These are phyloP conservation scores for Numida meleagris DNA, from an alignment of 2,113 vertebrate species.

Conservation along the genomic window DNA sequence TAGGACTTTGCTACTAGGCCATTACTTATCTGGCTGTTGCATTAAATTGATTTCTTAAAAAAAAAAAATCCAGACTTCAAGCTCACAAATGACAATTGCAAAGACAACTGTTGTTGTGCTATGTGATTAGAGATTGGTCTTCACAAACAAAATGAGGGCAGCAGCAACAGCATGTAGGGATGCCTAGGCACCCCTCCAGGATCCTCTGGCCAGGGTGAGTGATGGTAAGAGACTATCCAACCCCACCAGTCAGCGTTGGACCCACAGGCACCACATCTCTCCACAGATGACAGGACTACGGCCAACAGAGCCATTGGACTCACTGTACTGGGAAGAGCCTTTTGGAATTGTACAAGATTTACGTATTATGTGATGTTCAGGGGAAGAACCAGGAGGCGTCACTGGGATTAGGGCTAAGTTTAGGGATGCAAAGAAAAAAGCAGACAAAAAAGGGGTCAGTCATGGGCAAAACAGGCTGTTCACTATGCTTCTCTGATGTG, in stretches of 20 bases:
- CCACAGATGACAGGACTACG: not conserved
- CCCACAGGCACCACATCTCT: not conserved
- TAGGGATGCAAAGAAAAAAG: not conserved
- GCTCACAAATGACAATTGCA: not conserved
- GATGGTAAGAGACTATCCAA: not conserved
- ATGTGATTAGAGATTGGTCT: not conserved
- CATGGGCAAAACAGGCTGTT: fast-evolving
- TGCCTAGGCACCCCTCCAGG: not conserved
- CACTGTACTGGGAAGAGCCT: not conserved
- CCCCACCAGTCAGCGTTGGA: not conserved
- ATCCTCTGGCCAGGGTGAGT: not conserved
- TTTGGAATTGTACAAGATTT: not conserved
- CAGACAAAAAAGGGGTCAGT: not conserved
- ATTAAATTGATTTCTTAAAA: not conserved
- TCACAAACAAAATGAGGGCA: not conserved
- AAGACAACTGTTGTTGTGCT: not conserved
- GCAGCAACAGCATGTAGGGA: not conserved
- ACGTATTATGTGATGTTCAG: not conserved
- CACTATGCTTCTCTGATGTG: fast-evolving
- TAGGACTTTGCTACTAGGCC: not conserved
- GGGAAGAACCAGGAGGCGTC: not conserved
- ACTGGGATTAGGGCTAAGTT: not conserved
- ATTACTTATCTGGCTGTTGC: not conserved
- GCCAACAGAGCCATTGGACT: not conserved
- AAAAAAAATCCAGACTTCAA: not conserved